These are phyloP conservation scores for Ceriagrion tenellum DNA, from an alignment of 2,888 invertebrate species.

Conservation along the genomic window DNA sequence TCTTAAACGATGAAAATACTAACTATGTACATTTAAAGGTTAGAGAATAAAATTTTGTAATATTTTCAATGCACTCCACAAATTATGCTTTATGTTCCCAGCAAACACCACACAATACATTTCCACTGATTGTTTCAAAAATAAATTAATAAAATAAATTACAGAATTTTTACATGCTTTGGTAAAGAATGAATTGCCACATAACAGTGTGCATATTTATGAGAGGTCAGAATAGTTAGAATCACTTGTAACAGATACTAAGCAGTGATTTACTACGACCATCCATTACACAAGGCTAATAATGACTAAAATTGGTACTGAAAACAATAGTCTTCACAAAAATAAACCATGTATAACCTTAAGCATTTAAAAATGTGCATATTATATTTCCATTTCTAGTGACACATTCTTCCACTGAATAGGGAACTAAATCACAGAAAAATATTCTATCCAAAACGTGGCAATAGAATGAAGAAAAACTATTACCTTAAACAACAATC, in stretches of 20 bases:
- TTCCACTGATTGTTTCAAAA: neutral
- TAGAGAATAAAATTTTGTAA: neutral
- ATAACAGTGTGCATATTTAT: neutral
- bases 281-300: neutral
- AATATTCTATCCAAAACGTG: slow-evolving; percentile 45
- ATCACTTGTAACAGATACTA: neutral
- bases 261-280: neutral
- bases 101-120: neutral
- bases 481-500: slow-evolving; percentile 27
- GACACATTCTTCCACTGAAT: slow-evolving; percentile 5
- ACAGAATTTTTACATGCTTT: neutral
- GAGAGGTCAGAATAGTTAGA: neutral
- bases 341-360: slow-evolving; percentile 28
- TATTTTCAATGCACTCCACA: neutral
- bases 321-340: slow-evolving; percentile 34
- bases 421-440: neutral
- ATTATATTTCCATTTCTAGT: neutral
- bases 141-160: neutral
- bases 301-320: neutral
- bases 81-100: neutral
- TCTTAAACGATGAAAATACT: neutral
- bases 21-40: neutral
- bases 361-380: slow-evolving; percentile 23
- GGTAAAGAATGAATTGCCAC: neutral
- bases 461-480: slow-evolving; percentile 13